Percentiles rank a stretch among this genome's conserved stretches.
Evolutionary conservation across 2,113 vertebrate species (phyloP).

Genomic region (Sphyrna mokarran): DNA sequence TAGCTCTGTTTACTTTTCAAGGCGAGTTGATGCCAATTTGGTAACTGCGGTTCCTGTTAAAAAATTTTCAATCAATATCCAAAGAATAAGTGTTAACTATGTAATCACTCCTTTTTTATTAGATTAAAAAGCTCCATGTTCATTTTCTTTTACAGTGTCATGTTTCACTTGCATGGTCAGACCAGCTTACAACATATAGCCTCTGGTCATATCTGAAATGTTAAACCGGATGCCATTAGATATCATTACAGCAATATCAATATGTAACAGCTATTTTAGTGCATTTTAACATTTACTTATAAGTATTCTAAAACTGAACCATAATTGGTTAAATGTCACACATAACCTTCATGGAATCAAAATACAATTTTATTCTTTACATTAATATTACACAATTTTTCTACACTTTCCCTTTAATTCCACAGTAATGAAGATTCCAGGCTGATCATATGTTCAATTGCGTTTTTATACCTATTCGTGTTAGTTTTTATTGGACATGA

Average conservation of each 20-base stretch:
- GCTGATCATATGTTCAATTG: not conserved
- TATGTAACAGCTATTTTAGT: not conserved
- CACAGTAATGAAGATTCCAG: not conserved
- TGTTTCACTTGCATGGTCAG: not conserved
- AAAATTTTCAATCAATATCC: not conserved
- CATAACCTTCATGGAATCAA: not conserved
- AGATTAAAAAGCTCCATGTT: not conserved
- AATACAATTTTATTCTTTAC: conserved; percentile 24
- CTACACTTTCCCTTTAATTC: not conserved
- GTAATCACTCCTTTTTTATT: not conserved
- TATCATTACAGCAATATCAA: not conserved
- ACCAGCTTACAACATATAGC: not conserved
- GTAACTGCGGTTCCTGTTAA: not conserved
- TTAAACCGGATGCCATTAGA: not conserved
- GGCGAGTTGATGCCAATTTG: not conserved
- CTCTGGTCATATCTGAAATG: not conserved
- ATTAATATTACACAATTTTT: not conserved
- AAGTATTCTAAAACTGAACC: not conserved
- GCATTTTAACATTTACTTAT: not conserved
- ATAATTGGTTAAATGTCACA: not conserved
- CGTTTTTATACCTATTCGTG: not conserved
- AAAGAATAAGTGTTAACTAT: not conserved
- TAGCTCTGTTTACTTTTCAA: not conserved
- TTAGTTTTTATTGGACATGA: too few relatives aligned
- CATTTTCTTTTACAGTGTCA: not conserved